phyloP scores from a whole-genome alignment of 2,888 invertebrate species.

The Teleogryllus oceanicus region DNA sequence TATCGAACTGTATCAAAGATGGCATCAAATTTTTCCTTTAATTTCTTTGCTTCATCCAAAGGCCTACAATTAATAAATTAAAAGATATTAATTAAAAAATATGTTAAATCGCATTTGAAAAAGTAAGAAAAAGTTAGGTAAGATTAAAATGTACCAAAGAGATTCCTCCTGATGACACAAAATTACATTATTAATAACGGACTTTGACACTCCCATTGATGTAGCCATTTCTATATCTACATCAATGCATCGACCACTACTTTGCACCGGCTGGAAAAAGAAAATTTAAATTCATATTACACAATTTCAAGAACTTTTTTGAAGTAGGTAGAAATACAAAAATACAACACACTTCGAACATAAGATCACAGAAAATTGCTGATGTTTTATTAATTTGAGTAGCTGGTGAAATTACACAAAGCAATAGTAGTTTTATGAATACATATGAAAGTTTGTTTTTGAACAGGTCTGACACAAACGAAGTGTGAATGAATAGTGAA shows the following conservation, averaged over 20 bases:
- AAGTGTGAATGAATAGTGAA: too few relatives aligned
- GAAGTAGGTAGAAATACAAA: too few relatives aligned
- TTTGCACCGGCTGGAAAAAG: conserved; percentile 40
- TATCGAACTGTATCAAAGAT: conserved; percentile 95
- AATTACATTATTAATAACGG: conserved; percentile 92
- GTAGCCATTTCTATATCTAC: conserved; percentile 68
- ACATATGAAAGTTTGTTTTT: too few relatives aligned
- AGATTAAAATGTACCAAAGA: conserved; percentile 59
- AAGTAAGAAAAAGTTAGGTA: background rate
- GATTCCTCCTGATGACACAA: conserved; percentile 99
- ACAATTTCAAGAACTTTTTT: too few relatives aligned
- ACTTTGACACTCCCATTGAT: conserved; percentile 81
- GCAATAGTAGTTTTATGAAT: too few relatives aligned
- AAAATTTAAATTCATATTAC: background rate
- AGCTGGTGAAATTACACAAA: too few relatives aligned
- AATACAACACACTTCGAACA: too few relatives aligned
- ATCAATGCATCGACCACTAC: conserved; percentile 68
- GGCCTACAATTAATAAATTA: conserved; percentile 58
- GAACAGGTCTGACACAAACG: too few relatives aligned
- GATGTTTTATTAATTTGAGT: too few relatives aligned
- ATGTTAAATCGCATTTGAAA: background rate
- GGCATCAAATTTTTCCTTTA: conserved; percentile 95
- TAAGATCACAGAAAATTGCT: too few relatives aligned
- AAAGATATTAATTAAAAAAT: conserved; percentile 26
- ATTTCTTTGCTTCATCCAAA: conserved; percentile 83